Percentiles rank a stretch among this genome's conserved stretches.
Evolutionary conservation across 2,797 vertebrate species (phyloP).

Genomic region (Gobio occitaniae): DNA sequence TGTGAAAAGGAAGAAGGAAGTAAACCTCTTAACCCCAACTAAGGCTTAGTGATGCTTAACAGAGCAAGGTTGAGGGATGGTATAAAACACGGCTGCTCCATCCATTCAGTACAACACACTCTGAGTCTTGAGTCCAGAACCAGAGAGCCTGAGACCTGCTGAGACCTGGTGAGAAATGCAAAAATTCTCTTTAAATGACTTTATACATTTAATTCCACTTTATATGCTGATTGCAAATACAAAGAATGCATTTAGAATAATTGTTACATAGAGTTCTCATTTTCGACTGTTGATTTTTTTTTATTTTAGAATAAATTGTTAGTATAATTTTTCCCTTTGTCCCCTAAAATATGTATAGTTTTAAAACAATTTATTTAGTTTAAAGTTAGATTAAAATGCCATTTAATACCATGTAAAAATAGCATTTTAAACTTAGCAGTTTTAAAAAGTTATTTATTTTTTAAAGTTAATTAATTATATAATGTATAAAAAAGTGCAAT

Average conservation of each 20-base stretch:
- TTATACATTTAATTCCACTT: not conserved
- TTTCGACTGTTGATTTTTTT: not conserved
- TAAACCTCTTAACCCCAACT: not conserved
- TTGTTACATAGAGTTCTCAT: not conserved
- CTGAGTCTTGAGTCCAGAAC: not conserved
- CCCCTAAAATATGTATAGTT: not conserved
- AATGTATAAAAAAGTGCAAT: too few relatives aligned
- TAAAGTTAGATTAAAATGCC: too few relatives aligned
- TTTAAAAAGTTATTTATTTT: not conserved
- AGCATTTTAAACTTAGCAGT: not conserved
- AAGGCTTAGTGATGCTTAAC: not conserved
- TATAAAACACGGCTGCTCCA: not conserved
- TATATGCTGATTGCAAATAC: not conserved
- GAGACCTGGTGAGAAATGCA: constrained; percentile 18
- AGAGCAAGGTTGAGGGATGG: not conserved
- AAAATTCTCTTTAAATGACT: not conserved
- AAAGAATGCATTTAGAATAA: not conserved
- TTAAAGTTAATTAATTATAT: not conserved
- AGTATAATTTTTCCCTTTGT: not conserved
- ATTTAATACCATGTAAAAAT: not conserved
- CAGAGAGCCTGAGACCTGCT: not conserved
- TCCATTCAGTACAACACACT: constrained; percentile 1
- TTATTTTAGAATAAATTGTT: not conserved
- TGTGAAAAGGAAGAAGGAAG: constrained; percentile 36
- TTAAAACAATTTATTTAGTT: not conserved